phyloP scores from a whole-genome alignment of 2,113 vertebrate genomes.

The Hassar affinis region DNA sequence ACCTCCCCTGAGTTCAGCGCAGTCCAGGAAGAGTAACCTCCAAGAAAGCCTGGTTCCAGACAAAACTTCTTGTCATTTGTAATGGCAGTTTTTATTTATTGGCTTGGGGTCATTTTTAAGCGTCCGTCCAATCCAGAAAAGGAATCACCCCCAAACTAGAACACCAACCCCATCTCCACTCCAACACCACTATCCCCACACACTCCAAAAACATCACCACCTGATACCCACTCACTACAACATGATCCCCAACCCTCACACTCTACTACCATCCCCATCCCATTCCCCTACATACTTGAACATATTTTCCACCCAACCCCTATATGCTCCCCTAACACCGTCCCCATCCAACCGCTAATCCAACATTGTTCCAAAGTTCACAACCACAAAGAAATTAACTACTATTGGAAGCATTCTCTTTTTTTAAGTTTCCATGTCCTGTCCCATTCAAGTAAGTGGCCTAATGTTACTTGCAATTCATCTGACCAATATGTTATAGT shows the following conservation, averaged over 20 bases:
- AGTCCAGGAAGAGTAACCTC: too few species aligned
- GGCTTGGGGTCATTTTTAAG: too few species aligned
- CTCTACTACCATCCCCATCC: background rate
- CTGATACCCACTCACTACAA: background rate
- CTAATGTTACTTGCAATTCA: background rate
- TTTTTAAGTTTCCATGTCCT: background rate
- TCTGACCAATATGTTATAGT: background rate
- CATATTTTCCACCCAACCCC: background rate
- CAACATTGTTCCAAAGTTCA: background rate
- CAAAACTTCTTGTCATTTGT: too few species aligned
- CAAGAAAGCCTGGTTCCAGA: too few species aligned
- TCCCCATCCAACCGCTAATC: background rate
- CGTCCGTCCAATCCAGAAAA: background rate
- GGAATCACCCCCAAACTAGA: background rate
- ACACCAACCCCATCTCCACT: background rate
- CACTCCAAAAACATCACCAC: background rate
- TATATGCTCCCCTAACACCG: background rate
- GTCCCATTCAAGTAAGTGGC: background rate
- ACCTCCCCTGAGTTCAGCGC: too few species aligned
- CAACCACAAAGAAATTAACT: background rate
- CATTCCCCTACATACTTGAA: background rate
- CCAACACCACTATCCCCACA: background rate
- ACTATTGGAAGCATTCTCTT: background rate
- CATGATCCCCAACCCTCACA: background rate
- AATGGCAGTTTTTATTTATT: too few species aligned